phyloP scores from a whole-genome alignment of 2,797 vertebrate genomes.

The Coranthus polyacanthus region DNA sequence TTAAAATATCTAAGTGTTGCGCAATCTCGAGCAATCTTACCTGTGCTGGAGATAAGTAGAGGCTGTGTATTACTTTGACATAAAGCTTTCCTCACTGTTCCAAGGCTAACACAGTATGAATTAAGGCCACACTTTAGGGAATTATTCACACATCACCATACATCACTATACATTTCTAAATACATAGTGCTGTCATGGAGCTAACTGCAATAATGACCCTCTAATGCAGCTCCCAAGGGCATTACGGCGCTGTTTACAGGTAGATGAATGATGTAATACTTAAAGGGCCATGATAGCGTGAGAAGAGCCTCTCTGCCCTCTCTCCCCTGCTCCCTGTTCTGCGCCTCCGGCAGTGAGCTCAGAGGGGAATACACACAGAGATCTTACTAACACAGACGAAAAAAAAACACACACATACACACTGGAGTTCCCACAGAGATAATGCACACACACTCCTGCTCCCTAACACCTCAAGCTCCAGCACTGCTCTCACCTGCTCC shows the following conservation, averaged over 20 bases:
- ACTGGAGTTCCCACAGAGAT: conserved; percentile 9
- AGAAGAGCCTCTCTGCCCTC: conserved; percentile 58
- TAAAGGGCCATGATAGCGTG: conserved; percentile 67
- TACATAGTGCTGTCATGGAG: conserved; percentile 40
- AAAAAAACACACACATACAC: conserved; percentile 29
- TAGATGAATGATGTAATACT: conserved; percentile 60
- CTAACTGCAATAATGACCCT: conserved; percentile 28
- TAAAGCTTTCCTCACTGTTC: conserved; percentile 20
- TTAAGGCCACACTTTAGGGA: conserved; percentile 32
- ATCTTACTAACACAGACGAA: conserved; percentile 34
- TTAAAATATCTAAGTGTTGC: conserved; percentile 27
- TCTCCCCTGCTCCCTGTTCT: conserved; percentile 43
- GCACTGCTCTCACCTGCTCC: conserved; percentile 91
- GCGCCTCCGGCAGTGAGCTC: conserved; percentile 51
- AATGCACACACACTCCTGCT: conserved; percentile 18
- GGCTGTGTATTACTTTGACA: conserved; percentile 20
- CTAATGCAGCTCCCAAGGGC: conserved; percentile 38
- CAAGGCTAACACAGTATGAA: conserved; percentile 22
- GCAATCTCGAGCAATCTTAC: conserved; percentile 46
- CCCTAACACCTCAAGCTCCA: conserved; percentile 19
- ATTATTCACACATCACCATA: conserved; percentile 22
- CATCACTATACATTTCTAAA: conserved; percentile 36
- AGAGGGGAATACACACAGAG: conserved; percentile 43
- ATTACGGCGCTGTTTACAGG: conserved; percentile 29
- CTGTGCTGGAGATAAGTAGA: background rate